Base-by-base conservation (phyloP, 37 sponge, comb jelly and placozoan species). In the Petrosia ficiformis region DNA sequence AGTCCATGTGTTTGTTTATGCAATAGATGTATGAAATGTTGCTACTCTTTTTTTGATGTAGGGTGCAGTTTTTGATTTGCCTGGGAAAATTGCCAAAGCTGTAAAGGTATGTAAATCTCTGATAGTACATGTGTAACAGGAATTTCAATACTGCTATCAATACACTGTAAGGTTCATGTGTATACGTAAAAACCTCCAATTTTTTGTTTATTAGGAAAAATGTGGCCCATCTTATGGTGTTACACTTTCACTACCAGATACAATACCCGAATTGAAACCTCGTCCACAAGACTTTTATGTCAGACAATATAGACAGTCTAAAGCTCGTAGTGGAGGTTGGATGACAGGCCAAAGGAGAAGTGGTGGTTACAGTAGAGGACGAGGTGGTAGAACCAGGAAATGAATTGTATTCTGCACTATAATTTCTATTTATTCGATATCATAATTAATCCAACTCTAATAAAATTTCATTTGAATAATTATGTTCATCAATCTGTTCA, bases 31-130 rank as follows among this genome's bases (percentile, higher is more conserved):
- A 36, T 33, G 29, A 31, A 19, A 36, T 25, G 54, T 30, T 4
- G 35, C 25, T 32, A 67, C 19, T 78, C 48, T 34, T 2, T 77
- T 26, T n/a, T 42, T 70, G 22, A 26, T 54, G 1, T 39, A 84
- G 82, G 82, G 84, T 21, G 92, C 82, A 2, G 88, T 92, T 25
- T 92, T 92, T 83, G 92, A 92, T 57, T 39, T 86, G 2, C 88
- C 92, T 3, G 76, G 52, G 36, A 40, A 81, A n/a, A 43, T 85
- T 4, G 34, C 42, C 31, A 34, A 59, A 0, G 31, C 73, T 16
- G 31, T 89, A 14, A 25, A 89, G 90, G 90, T 84, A 42, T 61
- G 41, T 22, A 4, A 10, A 19, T 16, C 42, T 26, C 67, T 65
- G 36, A 48, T 42, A 52, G 68, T 67, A 34, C 54, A n/a, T n/a